Evolutionary conservation across 2,888 invertebrate genomes (phyloP).

Genomic region (Amitus sp.): DNA sequence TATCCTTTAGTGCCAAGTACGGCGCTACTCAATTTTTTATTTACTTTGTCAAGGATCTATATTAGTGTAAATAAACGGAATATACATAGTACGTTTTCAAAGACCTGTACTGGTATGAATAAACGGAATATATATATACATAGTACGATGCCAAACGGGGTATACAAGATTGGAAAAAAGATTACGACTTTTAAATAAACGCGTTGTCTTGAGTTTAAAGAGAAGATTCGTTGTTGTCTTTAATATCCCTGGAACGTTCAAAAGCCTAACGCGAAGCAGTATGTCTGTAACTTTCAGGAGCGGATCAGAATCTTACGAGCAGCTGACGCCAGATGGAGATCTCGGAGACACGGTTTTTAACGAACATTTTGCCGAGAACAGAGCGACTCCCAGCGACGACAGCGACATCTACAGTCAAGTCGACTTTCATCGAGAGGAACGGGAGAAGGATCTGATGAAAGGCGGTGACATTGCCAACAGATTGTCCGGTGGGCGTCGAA

Average conservation of each 20-base stretch:
- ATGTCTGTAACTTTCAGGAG: constrained; percentile 67
- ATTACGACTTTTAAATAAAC: too few relatives aligned
- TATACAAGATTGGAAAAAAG: too few relatives aligned
- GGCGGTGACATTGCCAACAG: constrained; percentile 59
- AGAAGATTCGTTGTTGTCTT: too few relatives aligned
- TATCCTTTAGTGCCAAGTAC: too few relatives aligned
- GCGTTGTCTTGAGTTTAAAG: too few relatives aligned
- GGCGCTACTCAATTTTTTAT: too few relatives aligned
- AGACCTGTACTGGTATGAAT: too few relatives aligned
- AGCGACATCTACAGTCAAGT: constrained; percentile 75
- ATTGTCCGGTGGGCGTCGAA: constrained; percentile 56
- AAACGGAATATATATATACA: too few relatives aligned
- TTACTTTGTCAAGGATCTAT: too few relatives aligned
- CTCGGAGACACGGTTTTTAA: constrained; percentile 60
- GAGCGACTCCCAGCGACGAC: constrained; percentile 72
- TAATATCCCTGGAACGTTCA: neutral
- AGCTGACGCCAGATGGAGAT: constrained; percentile 68
- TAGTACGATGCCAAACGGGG: too few relatives aligned
- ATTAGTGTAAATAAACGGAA: too few relatives aligned
- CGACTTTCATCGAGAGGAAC: constrained; percentile 73
- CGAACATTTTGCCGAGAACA: constrained; percentile 61
- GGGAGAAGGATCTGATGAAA: constrained; percentile 56
- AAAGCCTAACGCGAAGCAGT: constrained; percentile 64
- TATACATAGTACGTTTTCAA: too few relatives aligned
- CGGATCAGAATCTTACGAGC: constrained; percentile 71